Evolutionary conservation across 1,140 invertebrate genomes (phyloP).

Genomic region (Bombus superbus): DNA sequence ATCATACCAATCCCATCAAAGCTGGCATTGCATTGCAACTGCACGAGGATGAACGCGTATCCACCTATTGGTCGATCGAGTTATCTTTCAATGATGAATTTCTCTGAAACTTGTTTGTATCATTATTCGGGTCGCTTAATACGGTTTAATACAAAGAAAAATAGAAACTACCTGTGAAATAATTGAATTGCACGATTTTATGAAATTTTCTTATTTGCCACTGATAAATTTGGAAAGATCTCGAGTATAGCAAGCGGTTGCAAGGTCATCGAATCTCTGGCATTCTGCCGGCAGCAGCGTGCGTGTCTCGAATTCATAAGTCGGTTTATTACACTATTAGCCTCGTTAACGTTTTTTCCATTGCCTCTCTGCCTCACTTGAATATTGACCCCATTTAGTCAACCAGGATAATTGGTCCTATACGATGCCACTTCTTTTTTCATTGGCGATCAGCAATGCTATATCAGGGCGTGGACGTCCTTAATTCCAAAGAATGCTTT

Average conservation of each 20-base stretch:
- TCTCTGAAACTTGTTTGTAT: neutral
- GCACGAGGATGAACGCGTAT: constrained; percentile 29
- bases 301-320: constrained; percentile 59
- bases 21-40: constrained; percentile 39
- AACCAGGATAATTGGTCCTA: constrained; percentile 45
- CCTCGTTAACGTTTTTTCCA: constrained; percentile 27
- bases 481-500: constrained; percentile 42
- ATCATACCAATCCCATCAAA: constrained; percentile 68
- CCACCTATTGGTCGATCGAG: constrained; percentile 28
- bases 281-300: constrained; percentile 18
- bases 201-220: neutral
- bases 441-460: no score
- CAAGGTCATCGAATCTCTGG: constrained; percentile 40
- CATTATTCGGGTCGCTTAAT: no score
- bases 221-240: neutral
- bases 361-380: constrained; percentile 16
- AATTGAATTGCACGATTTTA: neutral
- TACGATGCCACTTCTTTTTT: constrained; percentile 17
- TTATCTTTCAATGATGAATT: neutral
- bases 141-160: neutral
- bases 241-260: neutral
- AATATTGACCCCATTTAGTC: constrained; percentile 48
- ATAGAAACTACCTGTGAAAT: neutral
- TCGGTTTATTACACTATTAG: constrained; percentile 54
- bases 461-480: constrained; percentile 39